Conservation (phyloP, 2,888 invertebrate species). For the Lysandra bellargus region DNA sequence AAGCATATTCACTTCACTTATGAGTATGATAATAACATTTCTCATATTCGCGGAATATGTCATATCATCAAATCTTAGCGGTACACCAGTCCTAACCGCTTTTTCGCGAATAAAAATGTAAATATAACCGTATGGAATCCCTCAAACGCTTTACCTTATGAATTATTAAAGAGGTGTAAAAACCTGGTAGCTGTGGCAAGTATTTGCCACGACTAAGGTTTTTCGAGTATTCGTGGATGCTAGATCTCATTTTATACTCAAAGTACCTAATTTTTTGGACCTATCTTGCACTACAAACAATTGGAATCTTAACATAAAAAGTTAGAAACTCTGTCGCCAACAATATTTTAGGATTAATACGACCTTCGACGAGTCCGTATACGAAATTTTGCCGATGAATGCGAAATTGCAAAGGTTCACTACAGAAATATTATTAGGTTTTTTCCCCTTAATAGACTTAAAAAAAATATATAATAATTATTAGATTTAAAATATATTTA, state of each 20-base stretch:
- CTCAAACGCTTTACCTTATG: slow-evolving; percentile 34
- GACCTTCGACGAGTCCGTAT: no score
- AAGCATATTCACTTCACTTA: not conserved
- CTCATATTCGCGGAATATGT: not conserved
- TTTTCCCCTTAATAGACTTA: no score
- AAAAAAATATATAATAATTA: no score
- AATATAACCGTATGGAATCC: slow-evolving; percentile 32
- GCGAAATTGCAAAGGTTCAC: no score
- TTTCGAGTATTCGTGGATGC: not conserved
- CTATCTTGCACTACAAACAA: no score
- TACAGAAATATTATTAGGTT: no score
- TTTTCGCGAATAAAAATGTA: slow-evolving; percentile 37
- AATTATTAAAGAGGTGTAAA: slow-evolving; percentile 35
- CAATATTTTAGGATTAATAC: no score
- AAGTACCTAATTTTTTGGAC: no score
- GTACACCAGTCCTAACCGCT: slow-evolving; percentile 18
- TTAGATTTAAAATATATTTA: no score
- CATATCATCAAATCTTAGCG: not conserved
- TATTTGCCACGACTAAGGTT: not conserved
- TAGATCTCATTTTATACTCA: not conserved
- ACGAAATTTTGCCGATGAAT: no score
- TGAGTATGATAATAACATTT: slow-evolving; percentile 2
- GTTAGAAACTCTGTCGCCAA: no score
- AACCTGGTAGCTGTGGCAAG: slow-evolving; percentile 25
- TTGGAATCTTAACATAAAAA: no score